Base-by-base conservation (phyloP, 2,888 invertebrate species). In the Scelioninae gen. 1 region DNA sequence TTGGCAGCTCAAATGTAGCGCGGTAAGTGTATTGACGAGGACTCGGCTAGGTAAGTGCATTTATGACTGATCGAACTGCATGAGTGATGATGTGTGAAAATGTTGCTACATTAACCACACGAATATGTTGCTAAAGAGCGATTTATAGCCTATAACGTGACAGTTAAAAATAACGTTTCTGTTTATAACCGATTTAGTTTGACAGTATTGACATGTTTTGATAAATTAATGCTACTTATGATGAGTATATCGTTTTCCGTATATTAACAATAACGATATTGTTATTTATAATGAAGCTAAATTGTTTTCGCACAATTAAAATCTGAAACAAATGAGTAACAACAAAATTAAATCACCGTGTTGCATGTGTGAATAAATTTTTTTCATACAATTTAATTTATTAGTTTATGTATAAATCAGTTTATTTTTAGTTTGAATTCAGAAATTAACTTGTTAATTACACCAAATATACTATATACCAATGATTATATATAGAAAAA, bases 1-100 rank as follows among this genome's bases (percentile, higher is more conserved):
- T 77, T 66, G 77, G 66, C 66, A 77, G 72, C 53, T 72, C 49
- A 66, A 58, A 71, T 82, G 66, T 72, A 77, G 65, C 58, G 32
- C 29, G 23, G 71, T 66, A 63, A 72, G 72, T 66, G 51, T 77
- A 82, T 77, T 77, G 72, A 66, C 82, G 77, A 66, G 60, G 47
- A 40, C 45, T 82, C 13, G 49, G 43, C 34, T 55, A 62, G 53
- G 72, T 77, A 77, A 77, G 72, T 76, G 56, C 72, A 82, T 76
- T 82, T 82, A 72, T 82, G 75, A 76, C 71, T 76, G 76, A 82
- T 82, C 60, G 76, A 65, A 45, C 69, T 63, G 75, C 63, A 55
- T 71, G 71, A 82, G 65, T 65, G 65, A 82, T 71, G 76, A 66
- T 66, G 76, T 51, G 76, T 65, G 81, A 82, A 75, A 76, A 76